Evolutionary conservation across 2,113 vertebrate species (phyloP), one percentile per base, ranked within the genome.

Genomic region (Cryptomyrus ogoouensis): DNA sequence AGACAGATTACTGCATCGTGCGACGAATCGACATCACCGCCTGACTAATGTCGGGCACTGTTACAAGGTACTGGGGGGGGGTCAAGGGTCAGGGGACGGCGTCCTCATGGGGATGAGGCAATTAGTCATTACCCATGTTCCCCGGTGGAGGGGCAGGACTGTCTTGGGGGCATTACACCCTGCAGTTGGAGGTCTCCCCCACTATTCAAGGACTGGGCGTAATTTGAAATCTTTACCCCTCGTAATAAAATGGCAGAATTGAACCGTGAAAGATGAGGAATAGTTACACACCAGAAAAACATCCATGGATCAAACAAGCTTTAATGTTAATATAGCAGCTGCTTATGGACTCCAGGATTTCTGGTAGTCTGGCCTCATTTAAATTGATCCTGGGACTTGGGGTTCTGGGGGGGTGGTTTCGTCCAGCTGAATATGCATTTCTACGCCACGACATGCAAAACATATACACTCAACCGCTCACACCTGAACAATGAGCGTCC

Each of bases 1-100:
- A 98, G 98, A 98, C 97, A 98, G 97, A 99, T 98, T 98, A 98
- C 96, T 96, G 96, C 96, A 97, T 97, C 95, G 96, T 95, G 97
- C 97, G 96, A 95, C 95, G 95, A 97, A 96, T 96, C 95, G 96
- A 97, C 98, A 98, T 97, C 13, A 95, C 97, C 95, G 96, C 96
- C 96, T 96, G 96, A 95, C 96, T 97, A 97, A 97, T 96, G 97
- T 97, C 96, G 95, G 93, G 93, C 95, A 96, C 96, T 93, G 94
- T 94, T 94, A 95, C 96, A 96, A 96, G 96, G 97, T 96, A 95
- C 56, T 96, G 96, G 95, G 42, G 88, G 93, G 50, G 50, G 50
- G 92, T 91, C 89, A 89, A 91, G 92, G 94, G 97, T 97, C 97
- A 97, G 95, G 91, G 95, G 94, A 93, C 95, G 93, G 94, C 94